Base-by-base conservation (phyloP, 2,113 vertebrate genomes). In the Channa argus region DNA sequence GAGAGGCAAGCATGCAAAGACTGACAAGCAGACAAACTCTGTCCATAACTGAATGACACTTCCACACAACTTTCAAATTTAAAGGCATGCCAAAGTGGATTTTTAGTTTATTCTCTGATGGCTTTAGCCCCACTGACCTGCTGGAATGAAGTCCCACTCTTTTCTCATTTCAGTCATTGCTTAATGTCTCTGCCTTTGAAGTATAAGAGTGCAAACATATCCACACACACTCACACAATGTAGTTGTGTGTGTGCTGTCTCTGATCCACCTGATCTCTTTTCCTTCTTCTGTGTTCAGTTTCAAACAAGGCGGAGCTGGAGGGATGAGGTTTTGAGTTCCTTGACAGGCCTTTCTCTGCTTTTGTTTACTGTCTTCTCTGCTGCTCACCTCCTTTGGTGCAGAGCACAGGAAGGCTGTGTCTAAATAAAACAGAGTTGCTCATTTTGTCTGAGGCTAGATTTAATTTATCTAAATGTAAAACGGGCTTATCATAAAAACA, bases 281-380 rank as follows among this genome's bases (percentile, higher is more conserved):
- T 63, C 63, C 62, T 66, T 77, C 46, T 51, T 62, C 51, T 59
- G 52, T 72, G 64, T 63, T 79, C 50, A n/a, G 39, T 52, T 15
- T 80, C 49, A 51, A 74, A 67, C 66, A 51, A 81, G 69, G 69
- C 24, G 0, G 43, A 65, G 56, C 70, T 24, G 59, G 38, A 37
- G 77, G 74, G 79, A 15, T 8, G 15, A 71, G 47, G 52, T 64
- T 86, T 74, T 72, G 56, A 84, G 60, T 80, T 67, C 53, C 3
- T 15, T 64, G 78, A 73, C 84, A 76, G 63, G 74, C 51, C 58
- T 76, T 67, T 65, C 73, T 83, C 61, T 66, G 60, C 9, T 56
- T 77, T 76, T 84, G 77, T 80, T 77, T 84, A 65, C 55, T 5
- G 9, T 66, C 51, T 33, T 51, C 54, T 71, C 15, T 3, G 2